These are phyloP conservation scores for Mylabris phalerata DNA, from an alignment of 1,140 invertebrate species.

Conservation along the genomic window DNA sequence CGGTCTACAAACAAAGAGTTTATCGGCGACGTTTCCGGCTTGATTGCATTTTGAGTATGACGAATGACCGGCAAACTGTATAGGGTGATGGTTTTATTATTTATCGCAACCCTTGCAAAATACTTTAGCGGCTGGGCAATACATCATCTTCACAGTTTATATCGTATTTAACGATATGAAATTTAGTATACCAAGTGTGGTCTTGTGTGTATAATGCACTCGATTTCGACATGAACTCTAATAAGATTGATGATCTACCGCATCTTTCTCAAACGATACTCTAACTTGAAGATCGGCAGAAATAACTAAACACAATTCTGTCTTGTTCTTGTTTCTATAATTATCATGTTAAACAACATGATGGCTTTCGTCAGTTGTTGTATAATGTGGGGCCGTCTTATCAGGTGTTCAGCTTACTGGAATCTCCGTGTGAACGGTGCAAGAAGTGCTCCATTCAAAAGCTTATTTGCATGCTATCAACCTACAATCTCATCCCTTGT, in stretches of 20 bases:
- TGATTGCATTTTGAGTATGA: slow-evolving; percentile 42
- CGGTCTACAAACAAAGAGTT: background rate
- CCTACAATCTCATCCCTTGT: background rate
- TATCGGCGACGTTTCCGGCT: background rate
- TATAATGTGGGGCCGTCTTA: slow-evolving; percentile 2
- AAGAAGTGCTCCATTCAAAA: slow-evolving; percentile 4
- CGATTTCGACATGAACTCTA: too few species aligned
- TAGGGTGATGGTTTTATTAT: slow-evolving; percentile 22
- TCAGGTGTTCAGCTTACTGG: slow-evolving; percentile 2
- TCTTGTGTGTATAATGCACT: too few species aligned
- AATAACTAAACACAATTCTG: too few species aligned
- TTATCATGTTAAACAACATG: too few species aligned
- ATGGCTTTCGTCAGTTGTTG: too few species aligned
- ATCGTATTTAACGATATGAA: slow-evolving; percentile 15
- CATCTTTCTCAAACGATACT: too few species aligned
- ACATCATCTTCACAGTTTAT: slow-evolving; percentile 15
- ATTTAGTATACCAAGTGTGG: slow-evolving; percentile 2
- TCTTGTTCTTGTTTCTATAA: too few species aligned
- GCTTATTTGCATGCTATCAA: slow-evolving; percentile 16
- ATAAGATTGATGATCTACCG: too few species aligned
- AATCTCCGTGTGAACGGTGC: slow-evolving; percentile 13
- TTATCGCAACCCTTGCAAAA: slow-evolving; percentile 32
- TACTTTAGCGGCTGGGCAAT: slow-evolving; percentile 3
- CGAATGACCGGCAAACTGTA: slow-evolving; percentile 28
- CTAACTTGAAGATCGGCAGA: too few species aligned